Base-by-base conservation (phyloP, 2,888 invertebrate genomes). In the Caenorhabditis auriculariae region DNA sequence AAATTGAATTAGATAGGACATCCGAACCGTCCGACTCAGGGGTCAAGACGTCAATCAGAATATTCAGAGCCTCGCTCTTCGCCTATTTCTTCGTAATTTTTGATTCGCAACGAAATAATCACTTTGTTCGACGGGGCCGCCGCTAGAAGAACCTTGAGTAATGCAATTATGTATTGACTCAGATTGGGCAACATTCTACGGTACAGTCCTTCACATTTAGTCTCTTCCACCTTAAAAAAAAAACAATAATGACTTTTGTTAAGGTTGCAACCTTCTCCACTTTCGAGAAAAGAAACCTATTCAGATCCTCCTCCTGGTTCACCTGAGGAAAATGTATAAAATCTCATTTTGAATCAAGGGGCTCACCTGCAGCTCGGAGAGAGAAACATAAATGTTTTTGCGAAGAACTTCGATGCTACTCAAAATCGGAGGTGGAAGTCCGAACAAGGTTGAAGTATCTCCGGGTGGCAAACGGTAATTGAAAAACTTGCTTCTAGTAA, bases 31-130 rank as follows among this genome's bases (percentile, higher is more conserved):
- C 81, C 37, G 75, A 74, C 53, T 78, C 77, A 0, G 76, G 75
- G 15, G 96, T 96, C 71, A 98, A 84, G 46, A 98, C 90, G 84
- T 99, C 98, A 38, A 93, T 91, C 88, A 96, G 89, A 42, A 99
- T 95, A 83, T 96, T 96, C 77, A 96, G 92, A 47, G 95, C 93
- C 82, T 98, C 98, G 9, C 90, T 91, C 85, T 95, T 95, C 4
- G 91, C 89, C 84, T 95, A 28, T n/a, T 6, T n/a, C 9, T n/a
- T n/a, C 41, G 41, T 15, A 23, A 9, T n/a, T 26, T 15, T 23
- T 37, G 17, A 17, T 32, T 21, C 39, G 12, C 7, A 49, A 38
- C 19, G 7, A 32, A 17, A 27, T 26, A 44, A 17, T 17, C 3
- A 65, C 57, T 45, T 79, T 77, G 21, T 70, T 73, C 4, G 95